Evolutionary conservation across 2,113 vertebrate genomes (phyloP).

Genomic region (Heptranchias perlo): DNA sequence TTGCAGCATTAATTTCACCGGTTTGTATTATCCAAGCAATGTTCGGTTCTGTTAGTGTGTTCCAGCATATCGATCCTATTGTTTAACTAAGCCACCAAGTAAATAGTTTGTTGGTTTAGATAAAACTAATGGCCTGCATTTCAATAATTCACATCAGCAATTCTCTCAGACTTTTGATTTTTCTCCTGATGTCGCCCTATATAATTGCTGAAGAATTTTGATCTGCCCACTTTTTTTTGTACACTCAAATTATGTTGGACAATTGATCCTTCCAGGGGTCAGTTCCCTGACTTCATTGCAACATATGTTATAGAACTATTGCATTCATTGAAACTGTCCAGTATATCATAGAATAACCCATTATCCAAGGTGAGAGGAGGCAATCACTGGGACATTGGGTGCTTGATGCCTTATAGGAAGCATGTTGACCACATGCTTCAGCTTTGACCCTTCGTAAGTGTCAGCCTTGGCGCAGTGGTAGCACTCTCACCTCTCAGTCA

Average conservation of each 20-base stretch:
- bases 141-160: too few species aligned
- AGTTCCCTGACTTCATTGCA: not conserved
- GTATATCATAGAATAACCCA: not conserved
- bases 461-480: not conserved
- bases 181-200: too few species aligned
- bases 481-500: not conserved
- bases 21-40: not conserved
- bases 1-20: not conserved
- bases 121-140: too few species aligned
- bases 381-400: not conserved
- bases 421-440: not conserved
- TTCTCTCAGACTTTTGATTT: too few species aligned
- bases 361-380: not conserved
- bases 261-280: too few species aligned
- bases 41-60: too few species aligned
- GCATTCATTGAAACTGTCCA: not conserved
- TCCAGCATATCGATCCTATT: too few species aligned
- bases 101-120: too few species aligned
- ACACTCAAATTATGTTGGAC: not conserved
- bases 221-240: not conserved
- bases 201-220: not conserved
- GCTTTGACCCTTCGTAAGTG: not conserved
- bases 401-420: not conserved
- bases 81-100: too few species aligned
- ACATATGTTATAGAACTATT: not conserved